Base-by-base conservation (phyloP, 2,888 invertebrate genomes). In the Drepanosiphum platanoidis region DNA sequence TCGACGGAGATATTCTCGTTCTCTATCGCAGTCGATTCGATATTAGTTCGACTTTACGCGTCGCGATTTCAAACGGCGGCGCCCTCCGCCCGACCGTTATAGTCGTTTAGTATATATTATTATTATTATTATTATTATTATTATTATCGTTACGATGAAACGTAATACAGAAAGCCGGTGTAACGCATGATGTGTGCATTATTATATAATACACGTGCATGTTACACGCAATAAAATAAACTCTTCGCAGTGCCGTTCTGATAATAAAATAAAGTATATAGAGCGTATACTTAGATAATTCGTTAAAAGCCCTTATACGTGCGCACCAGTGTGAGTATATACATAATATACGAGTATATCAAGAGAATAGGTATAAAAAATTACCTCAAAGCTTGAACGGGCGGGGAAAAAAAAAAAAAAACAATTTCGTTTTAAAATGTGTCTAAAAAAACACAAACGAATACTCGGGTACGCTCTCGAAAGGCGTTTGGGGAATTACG, bases 401-500 rank as follows among this genome's bases (percentile, higher is more conserved):
- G n/a, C n/a, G n/a, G n/a, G n/a, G 27, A 36, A 58, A 75, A 39
- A 27, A 64, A 66, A 39, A 68, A 11, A 39, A 79, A 34, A 79
- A 66, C 18, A 11, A 36, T 70, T 18, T 52, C 22, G 18, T 15
- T 80, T 70, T 46, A 34, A 46, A 79, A 79, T 15, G 79, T n/a
- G 32, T 66, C 66, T 42, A 30, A 58, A 58, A n/a, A 27, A 68
- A 52, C 15, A 52, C 18, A 30, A 9, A 79, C 39, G 11, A 36
- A 70, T 18, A 34, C 46, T 46, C 46, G 1, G 46, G 22, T 58
- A 34, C 22, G 0, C 22, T 34, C 42, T 46, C 34, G 1, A 39
- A 61, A 71, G 30, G 58, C 36, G 70, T 71, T 81, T 30, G 9
- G 70, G 58, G 39, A 61, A 58, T 81, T 39, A 39, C 30, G 22